Percentiles rank a stretch among this genome's conserved stretches.
phyloP scores from a whole-genome alignment of 2,888 invertebrate genomes.

The Scaptomyza caliginosa region DNA sequence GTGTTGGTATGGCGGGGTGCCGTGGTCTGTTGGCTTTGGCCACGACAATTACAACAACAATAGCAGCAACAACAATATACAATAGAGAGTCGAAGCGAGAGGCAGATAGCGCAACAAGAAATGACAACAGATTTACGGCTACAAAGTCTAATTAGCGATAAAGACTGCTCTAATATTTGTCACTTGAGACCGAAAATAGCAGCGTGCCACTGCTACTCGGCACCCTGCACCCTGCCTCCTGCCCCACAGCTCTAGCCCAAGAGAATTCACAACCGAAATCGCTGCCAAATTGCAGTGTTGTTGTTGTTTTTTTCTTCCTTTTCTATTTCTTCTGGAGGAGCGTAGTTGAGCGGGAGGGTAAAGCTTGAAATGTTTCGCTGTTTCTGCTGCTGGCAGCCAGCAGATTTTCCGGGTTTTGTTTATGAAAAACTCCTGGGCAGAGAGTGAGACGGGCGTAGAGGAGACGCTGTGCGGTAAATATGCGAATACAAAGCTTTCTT shows the following conservation, averaged over 20 bases:
- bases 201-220: constrained; percentile 19
- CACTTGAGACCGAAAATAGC: constrained; percentile 78
- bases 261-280: constrained; percentile 55
- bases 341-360: neutral
- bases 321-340: too few species aligned
- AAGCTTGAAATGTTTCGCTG: constrained; percentile 60
- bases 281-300: constrained; percentile 73
- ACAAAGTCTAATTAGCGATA: constrained; percentile 80
- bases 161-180: constrained; percentile 80
- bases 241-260: neutral
- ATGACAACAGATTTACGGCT: constrained; percentile 79
- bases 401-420: constrained; percentile 76
- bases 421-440: constrained; percentile 64
- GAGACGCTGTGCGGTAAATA: neutral
- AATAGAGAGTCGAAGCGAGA: constrained; percentile 4
- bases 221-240: neutral
- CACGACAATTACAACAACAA: constrained; percentile 53
- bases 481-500: constrained; percentile 23
- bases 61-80: constrained; percentile 33
- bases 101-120: constrained; percentile 49
- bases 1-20: neutral
- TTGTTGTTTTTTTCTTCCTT: constrained; percentile 1
- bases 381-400: constrained; percentile 67
- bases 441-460: neutral
- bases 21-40: constrained; percentile 57